These are phyloP conservation scores for Artemia sp. DNA, from an alignment of 2,888 invertebrate species.

Conservation along the genomic window DNA sequence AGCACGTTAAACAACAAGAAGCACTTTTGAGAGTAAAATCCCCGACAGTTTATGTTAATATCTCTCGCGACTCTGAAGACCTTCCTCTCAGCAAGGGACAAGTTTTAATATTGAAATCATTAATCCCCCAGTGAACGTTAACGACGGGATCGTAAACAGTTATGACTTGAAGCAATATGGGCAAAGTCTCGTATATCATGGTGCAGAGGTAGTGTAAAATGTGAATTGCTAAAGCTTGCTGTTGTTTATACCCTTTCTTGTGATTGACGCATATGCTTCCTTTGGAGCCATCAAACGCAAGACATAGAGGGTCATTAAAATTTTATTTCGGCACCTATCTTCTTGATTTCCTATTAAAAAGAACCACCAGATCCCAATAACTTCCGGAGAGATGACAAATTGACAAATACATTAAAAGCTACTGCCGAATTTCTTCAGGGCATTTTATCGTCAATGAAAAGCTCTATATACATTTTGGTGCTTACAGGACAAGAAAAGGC, in stretches of 20 bases:
- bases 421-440: too few species aligned
- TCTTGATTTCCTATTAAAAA: conserved; percentile 11
- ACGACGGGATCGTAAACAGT: conserved; percentile 13
- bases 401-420: too few species aligned
- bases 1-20: too few species aligned
- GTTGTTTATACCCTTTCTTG: conserved; percentile 12
- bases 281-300: background rate
- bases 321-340: conserved; percentile 15
- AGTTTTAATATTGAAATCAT: conserved; percentile 13
- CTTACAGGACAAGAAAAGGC: too few species aligned
- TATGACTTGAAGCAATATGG: conserved; percentile 13
- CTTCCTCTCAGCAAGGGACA: too few species aligned
- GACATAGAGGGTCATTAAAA: conserved; percentile 4
- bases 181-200: conserved; percentile 12
- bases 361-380: background rate
- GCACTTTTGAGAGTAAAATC: too few species aligned
- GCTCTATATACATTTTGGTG: too few species aligned
- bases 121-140: background rate
- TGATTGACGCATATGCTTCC: conserved; percentile 15
- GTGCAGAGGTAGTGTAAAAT: conserved; percentile 10
- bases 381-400: too few species aligned
- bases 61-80: too few species aligned
- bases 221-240: conserved; percentile 13
- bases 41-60: too few species aligned
- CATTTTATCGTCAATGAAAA: too few species aligned